Evolutionary conservation across 1,140 invertebrate species (phyloP).

Genomic region (Papilio xuthus): DNA sequence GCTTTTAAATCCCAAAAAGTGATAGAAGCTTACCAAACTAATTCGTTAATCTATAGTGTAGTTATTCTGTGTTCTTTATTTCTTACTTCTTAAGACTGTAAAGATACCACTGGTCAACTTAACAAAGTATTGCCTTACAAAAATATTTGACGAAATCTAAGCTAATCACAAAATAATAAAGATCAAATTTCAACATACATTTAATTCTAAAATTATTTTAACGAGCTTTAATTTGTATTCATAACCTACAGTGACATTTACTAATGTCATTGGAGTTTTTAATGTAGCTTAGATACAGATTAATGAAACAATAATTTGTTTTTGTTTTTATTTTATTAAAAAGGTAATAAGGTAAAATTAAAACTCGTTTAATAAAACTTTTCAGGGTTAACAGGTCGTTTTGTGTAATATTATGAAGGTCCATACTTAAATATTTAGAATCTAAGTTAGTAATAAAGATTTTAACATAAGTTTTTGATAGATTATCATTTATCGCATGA

Average conservation of each 20-base stretch:
- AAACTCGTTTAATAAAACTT: background rate
- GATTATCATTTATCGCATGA: too few relatives aligned
- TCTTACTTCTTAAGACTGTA: too few relatives aligned
- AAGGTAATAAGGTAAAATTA: background rate
- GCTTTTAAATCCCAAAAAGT: too few relatives aligned
- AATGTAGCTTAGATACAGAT: background rate
- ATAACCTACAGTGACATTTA: background rate
- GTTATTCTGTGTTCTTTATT: too few relatives aligned
- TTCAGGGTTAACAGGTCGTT: background rate
- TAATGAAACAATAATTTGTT: background rate
- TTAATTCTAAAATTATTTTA: background rate
- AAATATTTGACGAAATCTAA: background rate
- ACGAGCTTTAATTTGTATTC: background rate
- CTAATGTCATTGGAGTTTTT: background rate
- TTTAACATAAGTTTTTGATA: too few relatives aligned
- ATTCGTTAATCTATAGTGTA: too few relatives aligned
- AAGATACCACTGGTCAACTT: background rate
- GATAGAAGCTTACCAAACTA: too few relatives aligned
- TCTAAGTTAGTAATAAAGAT: background rate
- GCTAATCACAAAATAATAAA: background rate
- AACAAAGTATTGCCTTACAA: background rate
- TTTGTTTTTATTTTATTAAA: background rate
- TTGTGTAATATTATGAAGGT: too few relatives aligned
- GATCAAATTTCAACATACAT: background rate
- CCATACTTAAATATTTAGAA: background rate